Percentiles rank a stretch among this genome's conserved stretches.
These are phyloP conservation scores for Cephonodes hylas DNA, from an alignment of 2,888 invertebrate species.

Conservation along the genomic window DNA sequence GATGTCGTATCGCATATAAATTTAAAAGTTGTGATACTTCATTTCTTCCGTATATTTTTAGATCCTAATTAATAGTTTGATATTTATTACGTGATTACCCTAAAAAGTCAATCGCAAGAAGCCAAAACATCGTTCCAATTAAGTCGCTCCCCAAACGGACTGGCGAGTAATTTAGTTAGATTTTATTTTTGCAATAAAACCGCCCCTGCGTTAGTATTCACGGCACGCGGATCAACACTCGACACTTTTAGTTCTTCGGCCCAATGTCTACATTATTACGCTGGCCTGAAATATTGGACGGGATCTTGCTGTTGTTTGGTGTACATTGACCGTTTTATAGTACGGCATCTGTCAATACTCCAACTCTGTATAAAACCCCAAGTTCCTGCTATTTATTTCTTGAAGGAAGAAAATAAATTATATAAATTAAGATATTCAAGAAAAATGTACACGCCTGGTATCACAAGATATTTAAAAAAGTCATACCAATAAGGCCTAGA, in stretches of 20 bases:
- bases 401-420: too few species aligned
- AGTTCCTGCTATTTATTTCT: too few species aligned
- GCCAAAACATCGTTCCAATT: background rate
- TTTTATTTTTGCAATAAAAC: slow-evolving; percentile 6
- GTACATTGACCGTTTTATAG: background rate
- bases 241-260: slow-evolving; percentile 7
- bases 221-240: slow-evolving; percentile 3
- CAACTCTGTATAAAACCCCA: too few species aligned
- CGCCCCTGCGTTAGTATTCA: background rate
- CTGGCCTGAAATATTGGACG: background rate
- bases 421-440: too few species aligned
- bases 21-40: too few species aligned
- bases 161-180: background rate
- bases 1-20: too few species aligned
- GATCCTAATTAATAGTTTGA: too few species aligned
- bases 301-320: background rate
- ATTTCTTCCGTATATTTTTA: too few species aligned
- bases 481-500: too few species aligned
- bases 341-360: too few species aligned
- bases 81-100: background rate
- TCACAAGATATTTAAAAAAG: too few species aligned
- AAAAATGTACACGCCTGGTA: too few species aligned
- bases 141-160: background rate
- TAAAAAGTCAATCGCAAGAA: background rate
- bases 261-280: slow-evolving; percentile 8